Base-by-base conservation (phyloP, 1,140 invertebrate species). In the Octopus bimaculoides region DNA sequence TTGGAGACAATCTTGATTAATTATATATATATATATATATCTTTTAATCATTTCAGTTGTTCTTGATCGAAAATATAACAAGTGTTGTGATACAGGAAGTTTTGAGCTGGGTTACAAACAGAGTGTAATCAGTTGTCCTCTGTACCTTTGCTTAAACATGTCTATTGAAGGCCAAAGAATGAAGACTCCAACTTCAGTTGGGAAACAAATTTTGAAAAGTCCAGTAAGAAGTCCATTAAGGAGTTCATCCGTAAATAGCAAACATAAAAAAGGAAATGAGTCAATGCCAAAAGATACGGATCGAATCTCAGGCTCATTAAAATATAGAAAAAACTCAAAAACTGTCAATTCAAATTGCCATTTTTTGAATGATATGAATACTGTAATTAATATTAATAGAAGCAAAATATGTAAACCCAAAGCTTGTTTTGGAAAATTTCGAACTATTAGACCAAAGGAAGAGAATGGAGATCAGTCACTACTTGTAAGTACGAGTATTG, bases 61-160 rank as follows among this genome's bases (percentile, higher is more conserved):
- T 0, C 90, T 98, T n/a, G 96, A 98, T 88, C 92, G 93, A 80
- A 92, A 93, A 73, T 90, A 92, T 75, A 94, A 96, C 89, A 93
- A 93, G 81, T 94, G 93, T 77, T 94, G 95, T 14, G 93, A 95
- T 82, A 96, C 95, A 5, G 96, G 96, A 26, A 91, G 93, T 78
- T 98, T 97, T 88, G 96, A 97, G 88, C 86, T 96, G 80, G 93
- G 94, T 20, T 97, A 95, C 88, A 94, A 93, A 79, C 94, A 94
- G 85, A 91, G 92, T 77, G 85, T 91, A 77, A 92, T 94, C 26
- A 94, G 95, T 3, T 94, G 94, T 5, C 96, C 96, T 14, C 95
- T 95, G 4, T 97, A 97, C 87, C 92, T 95, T 79, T 95, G 96
- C 3, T 92, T 95, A 78, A 94, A 93, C 73, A 89, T 96, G 12